Base-by-base conservation (phyloP, 2,113 vertebrate genomes). In the Gymnarchus niloticus region DNA sequence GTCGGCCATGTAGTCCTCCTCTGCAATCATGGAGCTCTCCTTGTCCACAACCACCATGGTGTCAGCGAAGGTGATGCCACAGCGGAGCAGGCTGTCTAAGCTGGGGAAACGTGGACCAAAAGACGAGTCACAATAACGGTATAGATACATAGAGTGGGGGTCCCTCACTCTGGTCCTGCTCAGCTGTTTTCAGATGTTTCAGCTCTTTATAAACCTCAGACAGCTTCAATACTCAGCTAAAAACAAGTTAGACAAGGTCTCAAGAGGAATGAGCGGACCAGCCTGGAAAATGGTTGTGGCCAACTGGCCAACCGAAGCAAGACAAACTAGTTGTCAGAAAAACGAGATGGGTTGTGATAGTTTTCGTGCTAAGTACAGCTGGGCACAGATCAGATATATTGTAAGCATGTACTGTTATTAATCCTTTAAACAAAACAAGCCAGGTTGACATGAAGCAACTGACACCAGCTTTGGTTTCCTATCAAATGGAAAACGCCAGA, bases 11-110 rank as follows among this genome's bases (percentile, higher is more conserved):
- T 96, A 96, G 87, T 96, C 95, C 85, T 96, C 95, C 87, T 96
- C 95, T 0, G 95, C 95, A 4, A 95, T 95, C 94, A 96, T 96
- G 84, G 95, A 95, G 92, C 94, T 96, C 90, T 96, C 95, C 89
- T 96, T 95, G 89, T 96, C 95, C 1, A 96, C 94, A 57, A 96
- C 95, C 82, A 96, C 95, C 95, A 96, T 95, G 84, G 94, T 96
- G 92, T 95, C 92, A 0, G 95, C 95, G 1, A 94, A 96, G 2
- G 94, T 96, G 52, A 96, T 94, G 8, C 95, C 95, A 59, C 95
- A 95, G 21, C 94, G 93, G 77, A 96, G 90, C 88, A 96, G 85
- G 87, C 95, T 95, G 89, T 96, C 95, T 85, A 96, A 90, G 89
- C 95, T 96, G 57, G 7, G 81, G 52, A 49, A 1, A 0, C 4